Evolutionary conservation across 2,113 vertebrate species (phyloP).

Genomic region (Montifringilla adamsi): DNA sequence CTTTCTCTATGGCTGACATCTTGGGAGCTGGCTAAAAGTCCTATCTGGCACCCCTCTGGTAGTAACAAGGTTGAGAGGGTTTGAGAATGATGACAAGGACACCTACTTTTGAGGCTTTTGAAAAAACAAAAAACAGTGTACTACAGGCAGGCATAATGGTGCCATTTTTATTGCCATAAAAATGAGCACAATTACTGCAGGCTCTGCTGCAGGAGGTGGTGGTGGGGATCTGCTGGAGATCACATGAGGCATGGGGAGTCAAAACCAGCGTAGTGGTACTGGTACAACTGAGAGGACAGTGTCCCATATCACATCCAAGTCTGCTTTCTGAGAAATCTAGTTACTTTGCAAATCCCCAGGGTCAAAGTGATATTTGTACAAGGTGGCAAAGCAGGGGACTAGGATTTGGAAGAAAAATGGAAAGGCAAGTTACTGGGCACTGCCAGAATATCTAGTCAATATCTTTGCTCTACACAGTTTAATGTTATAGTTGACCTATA

Average conservation of each 20-base stretch:
- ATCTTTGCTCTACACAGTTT: not conserved
- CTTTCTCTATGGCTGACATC: rapidly evolving
- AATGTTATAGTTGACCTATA: not conserved
- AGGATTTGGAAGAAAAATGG: not conserved
- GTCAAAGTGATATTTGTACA: not conserved
- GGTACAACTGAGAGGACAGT: not conserved
- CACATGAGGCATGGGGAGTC: rapidly evolving
- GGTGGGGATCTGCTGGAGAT: not conserved
- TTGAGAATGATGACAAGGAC: not conserved
- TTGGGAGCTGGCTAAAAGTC: not conserved
- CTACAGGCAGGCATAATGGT: not conserved
- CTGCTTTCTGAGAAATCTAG: not conserved
- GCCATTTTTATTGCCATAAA: not conserved
- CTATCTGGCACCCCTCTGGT: not conserved
- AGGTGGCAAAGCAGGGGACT: not conserved
- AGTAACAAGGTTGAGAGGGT: not conserved
- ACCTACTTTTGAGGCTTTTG: not conserved
- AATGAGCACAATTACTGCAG: not conserved
- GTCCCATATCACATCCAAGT: not conserved
- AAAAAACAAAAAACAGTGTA: not conserved
- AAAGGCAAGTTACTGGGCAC: not conserved
- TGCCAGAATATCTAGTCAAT: not conserved
- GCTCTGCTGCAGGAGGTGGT: not conserved
- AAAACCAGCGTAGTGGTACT: not conserved
- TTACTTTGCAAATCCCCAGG: not conserved